These are phyloP conservation scores for Suillia variegata DNA, from an alignment of 2,888 invertebrate species.

Conservation along the genomic window DNA sequence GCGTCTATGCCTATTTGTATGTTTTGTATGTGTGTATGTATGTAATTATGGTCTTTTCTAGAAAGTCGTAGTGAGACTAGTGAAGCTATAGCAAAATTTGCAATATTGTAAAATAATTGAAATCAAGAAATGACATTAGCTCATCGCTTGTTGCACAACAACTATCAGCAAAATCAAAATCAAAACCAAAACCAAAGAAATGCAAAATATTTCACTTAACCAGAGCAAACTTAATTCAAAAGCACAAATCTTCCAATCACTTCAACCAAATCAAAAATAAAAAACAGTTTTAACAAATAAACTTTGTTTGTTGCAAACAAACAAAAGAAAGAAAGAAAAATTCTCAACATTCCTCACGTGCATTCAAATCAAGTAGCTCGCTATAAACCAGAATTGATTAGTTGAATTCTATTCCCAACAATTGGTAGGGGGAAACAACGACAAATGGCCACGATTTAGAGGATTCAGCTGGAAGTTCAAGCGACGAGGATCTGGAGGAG, in stretches of 20 bases:
- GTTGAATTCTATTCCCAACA: slow-evolving; percentile 50
- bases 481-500: slow-evolving; percentile 44
- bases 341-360: slow-evolving; percentile 10
- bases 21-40: slow-evolving; percentile 23
- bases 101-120: slow-evolving; percentile 56
- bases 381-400: slow-evolving; percentile 54
- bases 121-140: slow-evolving; percentile 44
- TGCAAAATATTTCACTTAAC: neutral
- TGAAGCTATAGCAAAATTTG: slow-evolving; percentile 60
- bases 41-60: slow-evolving; percentile 32
- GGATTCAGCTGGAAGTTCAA: slow-evolving; percentile 62
- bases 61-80: slow-evolving; percentile 61
- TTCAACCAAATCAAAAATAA: too few relatives aligned
- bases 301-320: too few relatives aligned
- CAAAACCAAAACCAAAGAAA: neutral
- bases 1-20: slow-evolving; percentile 11
- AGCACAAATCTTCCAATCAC: too few relatives aligned
- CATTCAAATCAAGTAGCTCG: slow-evolving; percentile 33
- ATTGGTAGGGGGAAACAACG: slow-evolving; percentile 63
- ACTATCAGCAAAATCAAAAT: neutral
- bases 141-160: neutral
- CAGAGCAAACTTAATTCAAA: too few relatives aligned
- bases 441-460: slow-evolving; percentile 63
- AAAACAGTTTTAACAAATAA: too few relatives aligned
- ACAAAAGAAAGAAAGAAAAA: neutral